A percentile compares a stretch with the other conserved stretches of the same genome.
Conservation (phyloP, 1,140 invertebrate species). For the Chelonus insularis region DNA sequence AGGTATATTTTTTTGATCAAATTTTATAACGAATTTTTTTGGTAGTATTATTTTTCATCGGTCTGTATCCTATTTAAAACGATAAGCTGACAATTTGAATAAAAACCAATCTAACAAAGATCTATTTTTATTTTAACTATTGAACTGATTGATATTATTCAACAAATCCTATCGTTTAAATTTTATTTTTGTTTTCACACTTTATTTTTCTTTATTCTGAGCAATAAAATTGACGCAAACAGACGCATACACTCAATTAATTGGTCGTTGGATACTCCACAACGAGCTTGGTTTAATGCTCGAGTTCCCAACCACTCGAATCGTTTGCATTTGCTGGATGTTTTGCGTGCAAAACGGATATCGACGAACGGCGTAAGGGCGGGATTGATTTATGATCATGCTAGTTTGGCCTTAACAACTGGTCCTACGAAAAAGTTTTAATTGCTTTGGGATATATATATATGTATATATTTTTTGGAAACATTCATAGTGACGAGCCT, state of each 20-base stretch:
- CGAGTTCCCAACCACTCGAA: background rate
- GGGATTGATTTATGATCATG: constrained; percentile 37
- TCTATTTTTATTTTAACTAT: background rate
- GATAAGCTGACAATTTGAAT: too few species aligned
- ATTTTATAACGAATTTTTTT: too few species aligned
- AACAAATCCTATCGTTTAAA: background rate
- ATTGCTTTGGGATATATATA: constrained; percentile 28
- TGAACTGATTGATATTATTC: background rate
- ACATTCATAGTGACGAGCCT: background rate
- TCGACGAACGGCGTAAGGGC: constrained; percentile 5
- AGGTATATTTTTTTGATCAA: too few species aligned
- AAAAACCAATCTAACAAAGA: too few species aligned
- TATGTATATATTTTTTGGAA: constrained; percentile 10
- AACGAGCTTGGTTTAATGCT: constrained; percentile 10
- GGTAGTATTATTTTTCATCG: too few species aligned
- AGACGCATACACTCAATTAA: constrained; percentile 7
- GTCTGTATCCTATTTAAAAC: too few species aligned
- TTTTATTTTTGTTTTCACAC: background rate
- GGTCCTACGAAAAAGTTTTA: constrained; percentile 36
- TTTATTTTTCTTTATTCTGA: background rate
- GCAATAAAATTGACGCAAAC: background rate
- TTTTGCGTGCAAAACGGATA: constrained; percentile 18
- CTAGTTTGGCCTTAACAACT: constrained; percentile 31
- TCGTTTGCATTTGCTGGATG: constrained; percentile 14
- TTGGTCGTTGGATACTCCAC: constrained; percentile 17